A percentile compares a stretch with the other conserved stretches of the same genome.
phyloP scores from a whole-genome alignment of 2,797 vertebrate genomes.

The Capromys pilorides region DNA sequence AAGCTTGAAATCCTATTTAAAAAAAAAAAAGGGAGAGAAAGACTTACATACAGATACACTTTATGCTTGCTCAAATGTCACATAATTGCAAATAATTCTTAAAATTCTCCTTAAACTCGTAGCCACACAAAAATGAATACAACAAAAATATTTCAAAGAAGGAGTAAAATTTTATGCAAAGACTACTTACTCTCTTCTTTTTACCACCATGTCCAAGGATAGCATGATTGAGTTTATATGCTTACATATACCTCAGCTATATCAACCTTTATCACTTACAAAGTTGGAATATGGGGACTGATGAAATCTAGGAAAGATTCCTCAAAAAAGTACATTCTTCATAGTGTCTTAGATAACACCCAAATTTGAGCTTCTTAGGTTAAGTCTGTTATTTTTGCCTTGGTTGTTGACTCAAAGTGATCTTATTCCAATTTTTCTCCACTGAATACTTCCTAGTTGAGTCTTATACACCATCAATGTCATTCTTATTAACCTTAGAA shows the following conservation, averaged over 20 bases:
- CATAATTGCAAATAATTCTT: slow-evolving; percentile 15
- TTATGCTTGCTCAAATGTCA: background rate
- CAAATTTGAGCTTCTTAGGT: background rate
- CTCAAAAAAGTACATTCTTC: background rate
- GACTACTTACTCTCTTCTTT: background rate
- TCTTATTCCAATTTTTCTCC: background rate
- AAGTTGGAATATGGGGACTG: background rate
- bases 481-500: background rate
- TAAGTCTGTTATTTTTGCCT: slow-evolving; percentile 2
- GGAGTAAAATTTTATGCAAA: background rate
- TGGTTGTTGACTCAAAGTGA: background rate
- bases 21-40: slow-evolving; percentile 4
- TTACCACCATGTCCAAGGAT: background rate
- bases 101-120: background rate
- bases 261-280: background rate
- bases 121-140: slow-evolving; percentile 20
- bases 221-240: background rate
- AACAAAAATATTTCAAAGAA: background rate
- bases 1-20: background rate
- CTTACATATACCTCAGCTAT: background rate
- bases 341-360: background rate
- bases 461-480: background rate
- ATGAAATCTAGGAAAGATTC: background rate
- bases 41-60: background rate
- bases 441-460: background rate